Conservation (phyloP, 2,113 vertebrate genomes). For the Ondatra zibethicus region DNA sequence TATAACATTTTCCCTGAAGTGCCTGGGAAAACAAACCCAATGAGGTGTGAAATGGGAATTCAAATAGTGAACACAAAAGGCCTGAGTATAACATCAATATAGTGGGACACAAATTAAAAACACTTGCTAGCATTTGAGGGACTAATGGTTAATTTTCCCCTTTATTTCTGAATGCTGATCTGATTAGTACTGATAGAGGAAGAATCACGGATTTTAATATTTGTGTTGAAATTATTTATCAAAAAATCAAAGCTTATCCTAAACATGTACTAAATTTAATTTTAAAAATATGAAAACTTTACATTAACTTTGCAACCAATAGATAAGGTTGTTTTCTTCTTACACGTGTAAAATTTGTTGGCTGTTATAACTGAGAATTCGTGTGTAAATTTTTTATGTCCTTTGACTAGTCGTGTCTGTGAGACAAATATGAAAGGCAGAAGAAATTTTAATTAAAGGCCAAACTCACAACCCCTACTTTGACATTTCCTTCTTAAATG, state of each 20-base stretch:
- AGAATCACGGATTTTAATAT: background rate
- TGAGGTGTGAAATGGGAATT: conserved; percentile 17
- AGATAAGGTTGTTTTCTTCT: background rate
- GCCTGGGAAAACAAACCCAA: background rate
- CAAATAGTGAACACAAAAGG: background rate
- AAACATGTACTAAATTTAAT: conserved; percentile 21
- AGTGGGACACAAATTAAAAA: background rate
- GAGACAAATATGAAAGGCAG: background rate
- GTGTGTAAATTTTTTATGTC: background rate
- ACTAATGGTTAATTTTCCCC: background rate
- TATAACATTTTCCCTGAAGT: background rate
- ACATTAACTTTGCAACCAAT: background rate
- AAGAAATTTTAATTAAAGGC: background rate
- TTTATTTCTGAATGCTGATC: background rate
- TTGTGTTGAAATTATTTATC: background rate
- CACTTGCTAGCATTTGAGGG: background rate
- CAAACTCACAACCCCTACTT: background rate
- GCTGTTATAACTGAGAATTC: background rate
- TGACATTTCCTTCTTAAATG: background rate
- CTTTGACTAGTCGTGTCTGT: background rate
- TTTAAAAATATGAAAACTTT: background rate
- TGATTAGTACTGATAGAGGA: background rate
- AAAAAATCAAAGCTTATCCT: background rate
- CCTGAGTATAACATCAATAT: background rate
- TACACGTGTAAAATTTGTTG: background rate